These are phyloP conservation scores for Leptinotarsa lineolata DNA, from an alignment of 1,140 invertebrate species.

Conservation along the genomic window DNA sequence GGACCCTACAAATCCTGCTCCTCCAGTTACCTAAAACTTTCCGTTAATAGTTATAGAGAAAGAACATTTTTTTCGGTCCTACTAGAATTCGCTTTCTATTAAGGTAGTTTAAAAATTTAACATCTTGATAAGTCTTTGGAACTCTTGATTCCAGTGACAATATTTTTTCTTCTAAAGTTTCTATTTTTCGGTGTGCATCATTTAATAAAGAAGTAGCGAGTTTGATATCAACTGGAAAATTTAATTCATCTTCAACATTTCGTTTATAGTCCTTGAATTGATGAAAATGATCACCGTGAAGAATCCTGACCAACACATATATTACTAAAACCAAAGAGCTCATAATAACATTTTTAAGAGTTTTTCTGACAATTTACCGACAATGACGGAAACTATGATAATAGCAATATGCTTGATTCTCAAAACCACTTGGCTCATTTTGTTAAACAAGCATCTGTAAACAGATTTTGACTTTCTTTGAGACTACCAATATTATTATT, in stretches of 20 bases:
- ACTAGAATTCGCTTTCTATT: constrained; percentile 89
- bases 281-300: not conserved
- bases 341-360: not conserved
- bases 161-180: constrained; percentile 73
- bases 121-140: constrained; percentile 86
- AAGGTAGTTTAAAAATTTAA: constrained; percentile 88
- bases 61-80: constrained; percentile 40
- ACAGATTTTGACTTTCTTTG: no score
- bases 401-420: constrained; percentile 56
- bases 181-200: constrained; percentile 58
- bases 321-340: constrained; percentile 15
- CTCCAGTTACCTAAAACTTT: constrained; percentile 82
- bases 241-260: constrained; percentile 25
- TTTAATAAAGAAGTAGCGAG: constrained; percentile 42
- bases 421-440: constrained; percentile 13
- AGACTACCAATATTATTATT: no score
- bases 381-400: constrained; percentile 49
- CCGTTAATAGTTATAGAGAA: constrained; percentile 7
- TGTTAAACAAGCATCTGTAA: not conserved
- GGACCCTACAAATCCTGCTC: constrained; percentile 98
- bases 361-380: constrained; percentile 50
- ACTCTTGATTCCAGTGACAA: constrained; percentile 70
- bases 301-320: constrained; percentile 5
- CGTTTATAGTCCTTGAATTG: constrained; percentile 6
- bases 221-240: constrained; percentile 39